phyloP scores from a whole-genome alignment of 1,140 invertebrate genomes.

The Rhysida immarginata region DNA sequence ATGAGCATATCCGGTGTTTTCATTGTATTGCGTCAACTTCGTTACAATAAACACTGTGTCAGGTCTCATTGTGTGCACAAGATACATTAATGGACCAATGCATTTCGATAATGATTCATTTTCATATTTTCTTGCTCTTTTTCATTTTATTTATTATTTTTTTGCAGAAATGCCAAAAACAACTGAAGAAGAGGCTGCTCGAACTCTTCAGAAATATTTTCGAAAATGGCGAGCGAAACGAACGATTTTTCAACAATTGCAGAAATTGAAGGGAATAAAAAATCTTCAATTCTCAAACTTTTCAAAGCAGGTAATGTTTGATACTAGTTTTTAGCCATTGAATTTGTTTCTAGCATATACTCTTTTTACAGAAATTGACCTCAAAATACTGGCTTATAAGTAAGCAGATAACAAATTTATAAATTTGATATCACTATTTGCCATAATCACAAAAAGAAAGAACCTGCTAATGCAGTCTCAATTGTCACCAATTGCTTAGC shows the following conservation, averaged over 20 bases:
- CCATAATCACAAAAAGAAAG: no score
- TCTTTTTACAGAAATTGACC: not conserved
- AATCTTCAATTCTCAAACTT: slow-evolving; percentile 21
- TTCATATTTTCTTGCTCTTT: not conserved
- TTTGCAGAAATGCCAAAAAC: not conserved
- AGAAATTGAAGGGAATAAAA: slow-evolving; percentile 20
- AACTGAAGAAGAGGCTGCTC: slow-evolving; percentile 14
- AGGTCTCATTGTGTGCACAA: slow-evolving; percentile 10
- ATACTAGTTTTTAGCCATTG: not conserved
- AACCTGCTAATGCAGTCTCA: no score
- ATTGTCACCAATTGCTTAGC: no score
- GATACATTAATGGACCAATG: not conserved
- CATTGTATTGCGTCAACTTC: no score
- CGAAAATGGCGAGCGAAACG: slow-evolving; percentile 21
- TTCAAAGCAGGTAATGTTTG: slow-evolving; percentile 18
- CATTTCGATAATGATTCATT: not conserved
- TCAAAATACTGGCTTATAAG: not conserved
- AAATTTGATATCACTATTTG: not conserved
- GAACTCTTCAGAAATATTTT: slow-evolving; percentile 24
- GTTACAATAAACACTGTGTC: slow-evolving; percentile 10
- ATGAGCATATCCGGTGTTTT: no score
- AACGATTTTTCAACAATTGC: slow-evolving; percentile 20
- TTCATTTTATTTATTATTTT: not conserved
- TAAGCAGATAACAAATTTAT: not conserved
- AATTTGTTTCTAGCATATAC: not conserved